Percentiles rank a stretch among this genome's conserved stretches.
Conservation (phyloP, 2,888 invertebrate species). For the Hirudinaria manillensis region DNA sequence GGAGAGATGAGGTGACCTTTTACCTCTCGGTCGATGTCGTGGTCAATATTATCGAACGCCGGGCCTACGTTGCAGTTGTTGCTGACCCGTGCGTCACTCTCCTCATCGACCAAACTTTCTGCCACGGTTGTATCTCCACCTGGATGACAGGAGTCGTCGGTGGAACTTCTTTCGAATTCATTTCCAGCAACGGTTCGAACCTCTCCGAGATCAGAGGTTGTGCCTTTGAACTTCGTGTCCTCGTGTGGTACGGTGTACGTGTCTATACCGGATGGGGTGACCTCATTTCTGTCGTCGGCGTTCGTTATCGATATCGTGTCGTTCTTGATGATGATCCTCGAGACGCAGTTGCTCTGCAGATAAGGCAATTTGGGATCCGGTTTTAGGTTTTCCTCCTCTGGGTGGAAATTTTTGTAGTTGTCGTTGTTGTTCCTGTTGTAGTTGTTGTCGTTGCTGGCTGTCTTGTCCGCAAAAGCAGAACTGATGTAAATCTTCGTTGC, state of each 20-base stretch:
- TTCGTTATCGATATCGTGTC: background rate
- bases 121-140: no score
- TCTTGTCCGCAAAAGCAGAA: background rate
- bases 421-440: background rate
- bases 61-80: no score
- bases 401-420: background rate
- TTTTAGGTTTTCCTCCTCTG: background rate
- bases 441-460: background rate
- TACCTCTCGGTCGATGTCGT: background rate
- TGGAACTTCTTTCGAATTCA: background rate
- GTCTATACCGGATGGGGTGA: background rate
- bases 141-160: background rate
- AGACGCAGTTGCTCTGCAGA: background rate
- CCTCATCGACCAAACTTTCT: no score
- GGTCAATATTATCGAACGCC: no score
- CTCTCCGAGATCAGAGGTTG: background rate
- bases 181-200: background rate
- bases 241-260: no score
- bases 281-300: background rate
- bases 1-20: background rate
- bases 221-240: no score
- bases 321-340: slow-evolving; percentile 12
- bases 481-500: background rate
- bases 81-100: background rate
- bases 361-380: background rate